A percentile compares a stretch with the other conserved stretches of the same genome.
Conservation (phyloP, 2,888 invertebrate species). For the Drosophila borborema region DNA sequence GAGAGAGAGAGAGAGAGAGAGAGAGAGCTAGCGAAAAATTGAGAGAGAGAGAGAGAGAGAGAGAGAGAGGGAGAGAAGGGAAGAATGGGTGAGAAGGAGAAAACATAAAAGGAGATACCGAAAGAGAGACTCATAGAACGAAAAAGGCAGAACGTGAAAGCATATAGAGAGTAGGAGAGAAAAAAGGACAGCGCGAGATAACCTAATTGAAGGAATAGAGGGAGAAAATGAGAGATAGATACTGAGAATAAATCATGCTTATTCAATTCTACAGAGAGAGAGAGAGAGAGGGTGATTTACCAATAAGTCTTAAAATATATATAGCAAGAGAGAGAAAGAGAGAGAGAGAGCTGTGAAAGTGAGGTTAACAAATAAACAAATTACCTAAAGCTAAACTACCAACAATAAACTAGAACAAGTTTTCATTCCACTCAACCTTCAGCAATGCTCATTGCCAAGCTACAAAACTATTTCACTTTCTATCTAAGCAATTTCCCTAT, state of each 20-base stretch:
- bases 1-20: not conserved
- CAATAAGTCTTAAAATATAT: too few relatives aligned
- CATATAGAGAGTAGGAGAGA: not conserved
- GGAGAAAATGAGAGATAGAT: not conserved
- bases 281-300: not conserved
- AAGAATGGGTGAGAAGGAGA: not conserved
- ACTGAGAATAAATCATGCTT: too few relatives aligned
- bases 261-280: not conserved
- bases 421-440: too few relatives aligned
- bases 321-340: not conserved
- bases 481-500: not conserved
- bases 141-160: too few relatives aligned
- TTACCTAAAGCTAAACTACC: too few relatives aligned
- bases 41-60: not conserved
- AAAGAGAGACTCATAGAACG: not conserved
- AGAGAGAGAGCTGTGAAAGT: not conserved
- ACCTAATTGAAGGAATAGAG: too few relatives aligned
- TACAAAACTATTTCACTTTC: too few relatives aligned
- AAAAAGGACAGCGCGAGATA: not conserved
- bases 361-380: too few relatives aligned
- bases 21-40: accelerated
- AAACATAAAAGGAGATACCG: not conserved
- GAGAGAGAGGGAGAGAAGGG: too few relatives aligned
- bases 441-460: too few relatives aligned
- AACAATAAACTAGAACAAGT: too few relatives aligned